Evolutionary conservation across 2,888 invertebrate genomes (phyloP), one percentile per base, ranked within the genome.

Genomic region (Drosophila subsilvestris): DNA sequence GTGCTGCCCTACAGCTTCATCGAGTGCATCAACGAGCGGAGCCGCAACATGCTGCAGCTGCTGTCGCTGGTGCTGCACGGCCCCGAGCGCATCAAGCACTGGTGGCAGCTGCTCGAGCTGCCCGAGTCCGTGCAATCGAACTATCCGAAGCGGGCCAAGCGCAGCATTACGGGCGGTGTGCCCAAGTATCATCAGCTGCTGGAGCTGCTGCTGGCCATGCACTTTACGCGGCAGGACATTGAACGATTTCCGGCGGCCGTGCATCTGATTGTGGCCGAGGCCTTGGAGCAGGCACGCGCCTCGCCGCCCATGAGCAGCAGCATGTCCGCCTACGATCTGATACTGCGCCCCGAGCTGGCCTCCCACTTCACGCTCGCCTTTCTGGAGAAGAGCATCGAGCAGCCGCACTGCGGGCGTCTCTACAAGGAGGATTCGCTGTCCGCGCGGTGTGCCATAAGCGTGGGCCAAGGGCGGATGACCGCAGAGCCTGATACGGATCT

Each of bases 261-360:
- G 29, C 93, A 95, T 57, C 92, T 96, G 17, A 93, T 96, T 17
- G 91, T 97, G 12, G 94, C 95, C 63, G 94, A 96, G 82, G 94
- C 95, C 1, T 93, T 96, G 73, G 95, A 95, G 91, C 93, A 94
- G 76, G 95, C 95, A 71, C 93, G 96, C 63, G 93, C 95, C 71
- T 93, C 93, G 70, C 96, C 96, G 12, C 95, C 96, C 0, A 93
- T 94, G 32, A 94, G 95, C 87, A 96, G 96, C 95, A 94, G 95
- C 0, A 93, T 93, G 56, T 93, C 94, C 63, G 94, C 95, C 0
- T 96, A 96, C 87, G 93, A 94, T 69, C 92, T 97, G 9, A 93
- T 97, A 48, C 94, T 94, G 79, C 93, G 96, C 14, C 94, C 95
- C 44, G 96, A 96, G 91, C 91, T 96, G 66, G 94, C 95, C 0